phyloP scores from a whole-genome alignment of 2,113 vertebrate genomes.

The Rhadina sibilatrix region DNA sequence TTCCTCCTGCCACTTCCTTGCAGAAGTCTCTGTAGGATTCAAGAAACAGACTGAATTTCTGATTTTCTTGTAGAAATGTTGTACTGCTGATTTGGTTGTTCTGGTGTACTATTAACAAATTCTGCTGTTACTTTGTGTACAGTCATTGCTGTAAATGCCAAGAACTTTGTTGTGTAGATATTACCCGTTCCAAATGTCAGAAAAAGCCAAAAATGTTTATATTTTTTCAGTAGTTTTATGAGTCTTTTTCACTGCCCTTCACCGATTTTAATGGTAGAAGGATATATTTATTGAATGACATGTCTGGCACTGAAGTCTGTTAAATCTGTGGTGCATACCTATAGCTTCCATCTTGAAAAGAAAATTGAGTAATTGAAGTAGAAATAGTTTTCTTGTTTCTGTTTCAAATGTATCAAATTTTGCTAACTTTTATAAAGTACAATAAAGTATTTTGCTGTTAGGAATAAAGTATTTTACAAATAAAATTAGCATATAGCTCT shows the following conservation, averaged over 20 bases:
- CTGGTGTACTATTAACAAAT: not conserved
- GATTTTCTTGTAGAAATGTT: not conserved
- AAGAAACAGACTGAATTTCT: not conserved
- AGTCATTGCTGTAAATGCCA: not conserved
- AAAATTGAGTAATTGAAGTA: conserved; percentile 5
- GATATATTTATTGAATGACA: conserved; percentile 29
- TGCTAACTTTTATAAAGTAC: conserved; percentile 50
- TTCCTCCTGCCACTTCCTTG: not conserved
- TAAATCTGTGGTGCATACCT: not conserved
- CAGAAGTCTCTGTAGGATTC: not conserved
- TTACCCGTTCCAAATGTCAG: not conserved
- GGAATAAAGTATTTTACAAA: conserved; percentile 55
- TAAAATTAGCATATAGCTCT: conserved; percentile 20
- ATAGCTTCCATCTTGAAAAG: not conserved
- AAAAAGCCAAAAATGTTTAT: conserved; percentile 1
- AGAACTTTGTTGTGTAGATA: not conserved
- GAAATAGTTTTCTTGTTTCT: conserved; percentile 21
- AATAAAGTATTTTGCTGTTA: conserved; percentile 53
- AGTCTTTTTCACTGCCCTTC: conserved; percentile 30
- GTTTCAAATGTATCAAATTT: conserved; percentile 31
- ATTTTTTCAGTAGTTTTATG: conserved; percentile 44
- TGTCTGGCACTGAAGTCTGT: not conserved
- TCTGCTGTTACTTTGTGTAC: not conserved
- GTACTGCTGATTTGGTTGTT: not conserved
- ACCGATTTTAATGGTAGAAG: not conserved